These are phyloP conservation scores for Enteromius paludinosus DNA, from an alignment of 2,797 vertebrate genomes.

Conservation along the genomic window DNA sequence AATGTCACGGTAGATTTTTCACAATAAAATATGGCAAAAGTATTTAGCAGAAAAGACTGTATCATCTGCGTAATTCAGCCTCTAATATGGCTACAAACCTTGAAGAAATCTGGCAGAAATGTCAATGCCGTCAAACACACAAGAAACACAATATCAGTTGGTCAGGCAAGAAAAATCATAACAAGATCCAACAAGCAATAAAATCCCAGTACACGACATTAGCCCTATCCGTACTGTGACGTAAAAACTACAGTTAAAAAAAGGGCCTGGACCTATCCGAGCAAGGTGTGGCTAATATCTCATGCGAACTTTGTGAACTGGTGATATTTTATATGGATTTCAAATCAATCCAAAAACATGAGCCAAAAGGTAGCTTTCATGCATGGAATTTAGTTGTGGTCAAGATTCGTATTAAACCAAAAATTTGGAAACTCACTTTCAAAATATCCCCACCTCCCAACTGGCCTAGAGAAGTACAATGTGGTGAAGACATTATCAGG, in stretches of 20 bases:
- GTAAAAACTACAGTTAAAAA: neutral
- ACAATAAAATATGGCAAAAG: neutral
- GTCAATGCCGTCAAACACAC: neutral
- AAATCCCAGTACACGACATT: neutral
- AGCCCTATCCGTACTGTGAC: neutral
- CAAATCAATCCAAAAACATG: neutral
- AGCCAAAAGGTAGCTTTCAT: neutral
- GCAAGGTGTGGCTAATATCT: constrained; percentile 19
- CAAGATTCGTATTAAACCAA: constrained; percentile 17
- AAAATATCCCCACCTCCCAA: constrained; percentile 13
- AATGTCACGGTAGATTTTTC: neutral
- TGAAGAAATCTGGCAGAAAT: constrained; percentile 25
- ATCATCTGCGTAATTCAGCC: neutral
- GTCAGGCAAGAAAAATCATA: neutral
- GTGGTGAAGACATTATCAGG: constrained; percentile 48
- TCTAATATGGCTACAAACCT: neutral
- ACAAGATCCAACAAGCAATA: neutral
- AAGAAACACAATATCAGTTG: neutral
- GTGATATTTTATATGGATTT: constrained; percentile 2
- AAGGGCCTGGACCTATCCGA: neutral
- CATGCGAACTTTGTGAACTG: constrained; percentile 17
- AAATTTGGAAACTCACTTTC: constrained; percentile 18
- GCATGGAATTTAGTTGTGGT: constrained; percentile 25
- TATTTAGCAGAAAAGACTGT: neutral
- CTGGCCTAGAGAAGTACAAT: constrained; percentile 24